Conservation (phyloP, 2,888 invertebrate species). For the Parnassius smintheus region DNA sequence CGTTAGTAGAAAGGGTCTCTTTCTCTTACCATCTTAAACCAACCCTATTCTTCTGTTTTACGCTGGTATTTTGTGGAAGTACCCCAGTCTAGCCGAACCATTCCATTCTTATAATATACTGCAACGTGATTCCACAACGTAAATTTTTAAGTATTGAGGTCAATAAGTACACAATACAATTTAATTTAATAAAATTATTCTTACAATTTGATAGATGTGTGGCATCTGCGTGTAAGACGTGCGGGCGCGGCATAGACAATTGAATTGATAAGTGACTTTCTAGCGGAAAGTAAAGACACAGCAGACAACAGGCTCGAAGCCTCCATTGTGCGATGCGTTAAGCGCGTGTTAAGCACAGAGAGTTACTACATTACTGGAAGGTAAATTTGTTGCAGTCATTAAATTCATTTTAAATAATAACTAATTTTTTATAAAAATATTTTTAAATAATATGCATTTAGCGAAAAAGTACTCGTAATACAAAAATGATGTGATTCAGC, state of each 20-base stretch:
- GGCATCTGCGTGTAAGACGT: slow-evolving; percentile 31
- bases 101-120: no score
- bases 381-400: background rate
- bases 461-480: no score
- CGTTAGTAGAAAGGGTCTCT: no score
- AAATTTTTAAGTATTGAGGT: background rate
- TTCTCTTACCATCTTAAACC: no score
- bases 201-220: slow-evolving; percentile 56
- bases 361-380: background rate
- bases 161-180: slow-evolving; percentile 9
- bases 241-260: slow-evolving; percentile 68
- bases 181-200: slow-evolving; percentile 35
- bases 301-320: slow-evolving; percentile 22
- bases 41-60: no score
- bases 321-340: slow-evolving; percentile 27
- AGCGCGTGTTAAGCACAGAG: slow-evolving; percentile 11
- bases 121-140: no score
- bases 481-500: no score
- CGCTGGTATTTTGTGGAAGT: no score
- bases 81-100: no score
- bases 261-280: slow-evolving; percentile 76
- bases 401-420: no score
- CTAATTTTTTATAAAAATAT: no score
- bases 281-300: slow-evolving; percentile 43
- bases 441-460: no score